Evolutionary conservation across 2,113 vertebrate genomes (phyloP).

Genomic region (Panthera leo): DNA sequence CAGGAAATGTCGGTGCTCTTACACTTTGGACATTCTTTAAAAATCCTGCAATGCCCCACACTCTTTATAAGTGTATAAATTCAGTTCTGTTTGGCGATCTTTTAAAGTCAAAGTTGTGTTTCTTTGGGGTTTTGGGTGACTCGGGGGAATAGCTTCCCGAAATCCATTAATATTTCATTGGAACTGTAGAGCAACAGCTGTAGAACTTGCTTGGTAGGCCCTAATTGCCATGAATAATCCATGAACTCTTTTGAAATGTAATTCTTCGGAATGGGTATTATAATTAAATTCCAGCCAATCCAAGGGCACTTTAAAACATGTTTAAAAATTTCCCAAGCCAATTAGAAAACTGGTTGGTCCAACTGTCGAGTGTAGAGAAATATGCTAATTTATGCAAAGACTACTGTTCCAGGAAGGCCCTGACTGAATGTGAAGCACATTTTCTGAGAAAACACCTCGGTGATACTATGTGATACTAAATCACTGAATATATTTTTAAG

Average conservation of each 20-base stretch:
- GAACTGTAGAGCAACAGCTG: constrained; percentile 65
- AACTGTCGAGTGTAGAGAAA: constrained; percentile 55
- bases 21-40: background rate
- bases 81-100: constrained; percentile 25
- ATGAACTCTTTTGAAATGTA: constrained; percentile 75
- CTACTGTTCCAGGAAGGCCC: constrained; percentile 64
- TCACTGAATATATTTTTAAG: constrained; percentile 32
- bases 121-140: constrained; percentile 51
- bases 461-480: constrained; percentile 54
- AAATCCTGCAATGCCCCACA: background rate
- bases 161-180: constrained; percentile 70
- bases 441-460: constrained; percentile 20
- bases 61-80: background rate
- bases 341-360: constrained; percentile 69
- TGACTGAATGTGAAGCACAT: constrained; percentile 42
- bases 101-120: constrained; percentile 55
- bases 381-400: constrained; percentile 67
- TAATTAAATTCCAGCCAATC: constrained; percentile 78
- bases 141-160: constrained; percentile 66
- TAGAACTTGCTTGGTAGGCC: constrained; percentile 73
- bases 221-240: constrained; percentile 81
- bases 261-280: constrained; percentile 75
- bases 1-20: background rate
- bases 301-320: constrained; percentile 74
- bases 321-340: constrained; percentile 71